A percentile compares a stretch with the other conserved stretches of the same genome.
These are phyloP conservation scores for Penaeus japonicus DNA, from an alignment of 1,140 invertebrate species.

Conservation along the genomic window DNA sequence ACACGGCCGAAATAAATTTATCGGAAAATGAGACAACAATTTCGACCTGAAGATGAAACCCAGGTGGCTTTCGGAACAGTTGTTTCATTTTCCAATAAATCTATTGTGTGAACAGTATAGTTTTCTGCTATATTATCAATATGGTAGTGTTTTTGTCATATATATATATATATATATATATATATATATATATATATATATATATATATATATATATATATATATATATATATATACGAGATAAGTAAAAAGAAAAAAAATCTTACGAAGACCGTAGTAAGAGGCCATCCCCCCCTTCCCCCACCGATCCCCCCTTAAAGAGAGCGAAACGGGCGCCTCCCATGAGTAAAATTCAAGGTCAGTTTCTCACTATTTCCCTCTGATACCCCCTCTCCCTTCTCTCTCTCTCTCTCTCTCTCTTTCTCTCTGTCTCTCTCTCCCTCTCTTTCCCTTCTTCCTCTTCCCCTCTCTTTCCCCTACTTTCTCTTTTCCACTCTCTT, in stretches of 20 bases:
- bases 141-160: too few relatives aligned
- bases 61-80: too few relatives aligned
- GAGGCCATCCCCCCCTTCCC: too few relatives aligned
- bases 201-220: background rate
- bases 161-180: conserved; percentile 6
- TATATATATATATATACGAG: background rate
- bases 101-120: too few relatives aligned
- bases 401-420: background rate
- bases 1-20: background rate
- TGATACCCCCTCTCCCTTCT: background rate
- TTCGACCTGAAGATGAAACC: too few relatives aligned
- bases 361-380: background rate
- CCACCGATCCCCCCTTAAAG: too few relatives aligned
- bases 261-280: background rate
- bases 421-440: background rate
- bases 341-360: too few relatives aligned
- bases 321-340: too few relatives aligned
- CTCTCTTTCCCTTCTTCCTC: background rate
- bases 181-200: background rate
- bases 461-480: background rate
- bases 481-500: background rate
- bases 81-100: too few relatives aligned
- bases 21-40: too few relatives aligned
- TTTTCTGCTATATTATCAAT: too few relatives aligned
- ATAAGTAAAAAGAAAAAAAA: background rate